These are phyloP conservation scores for Protodeltote pygarga DNA, from an alignment of 2,888 invertebrate species.

Conservation along the genomic window DNA sequence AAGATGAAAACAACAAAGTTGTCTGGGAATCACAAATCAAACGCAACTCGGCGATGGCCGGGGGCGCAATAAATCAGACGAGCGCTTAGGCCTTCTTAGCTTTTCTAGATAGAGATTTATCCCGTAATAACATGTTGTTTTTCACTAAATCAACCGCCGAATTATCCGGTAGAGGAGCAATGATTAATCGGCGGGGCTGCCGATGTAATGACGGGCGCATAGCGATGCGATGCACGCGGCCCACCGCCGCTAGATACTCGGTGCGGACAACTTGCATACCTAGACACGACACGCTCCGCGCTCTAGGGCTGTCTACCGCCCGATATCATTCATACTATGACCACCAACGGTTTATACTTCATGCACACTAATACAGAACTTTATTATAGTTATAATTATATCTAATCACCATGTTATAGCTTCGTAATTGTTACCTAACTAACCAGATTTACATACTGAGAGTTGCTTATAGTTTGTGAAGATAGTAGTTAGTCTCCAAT, in stretches of 20 bases:
- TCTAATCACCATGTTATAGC: conserved; percentile 1
- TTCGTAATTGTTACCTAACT: conserved; percentile 1
- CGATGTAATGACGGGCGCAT: conserved; percentile 73
- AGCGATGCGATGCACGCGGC: conserved; percentile 47
- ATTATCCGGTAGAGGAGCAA: conserved; percentile 85
- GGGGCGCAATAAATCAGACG: conserved; percentile 79
- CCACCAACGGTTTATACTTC: conserved; percentile 24
- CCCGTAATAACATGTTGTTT: conserved; percentile 86
- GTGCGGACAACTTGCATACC: conserved; percentile 19
- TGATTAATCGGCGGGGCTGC: conserved; percentile 83
- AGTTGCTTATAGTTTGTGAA: conserved; percentile 22
- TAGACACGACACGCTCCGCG: conserved; percentile 13
- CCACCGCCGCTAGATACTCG: conserved; percentile 15
- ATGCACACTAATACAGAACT: conserved; percentile 9
- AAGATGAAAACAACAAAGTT: conserved; percentile 80
- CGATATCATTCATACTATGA: conserved; percentile 15
- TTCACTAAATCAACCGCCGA: conserved; percentile 86
- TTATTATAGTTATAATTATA: conserved; percentile 20
- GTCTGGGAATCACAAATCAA: conserved; percentile 81
- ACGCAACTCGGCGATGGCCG: conserved; percentile 76
- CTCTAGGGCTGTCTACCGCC: conserved; percentile 29
- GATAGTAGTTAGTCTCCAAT: conserved; percentile 21
- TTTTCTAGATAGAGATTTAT: conserved; percentile 87
- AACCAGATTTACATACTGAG: conserved; percentile 21
- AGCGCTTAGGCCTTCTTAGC: conserved; percentile 86